Base-by-base conservation (phyloP, 2,797 vertebrate species). In the Balearica regulorum region DNA sequence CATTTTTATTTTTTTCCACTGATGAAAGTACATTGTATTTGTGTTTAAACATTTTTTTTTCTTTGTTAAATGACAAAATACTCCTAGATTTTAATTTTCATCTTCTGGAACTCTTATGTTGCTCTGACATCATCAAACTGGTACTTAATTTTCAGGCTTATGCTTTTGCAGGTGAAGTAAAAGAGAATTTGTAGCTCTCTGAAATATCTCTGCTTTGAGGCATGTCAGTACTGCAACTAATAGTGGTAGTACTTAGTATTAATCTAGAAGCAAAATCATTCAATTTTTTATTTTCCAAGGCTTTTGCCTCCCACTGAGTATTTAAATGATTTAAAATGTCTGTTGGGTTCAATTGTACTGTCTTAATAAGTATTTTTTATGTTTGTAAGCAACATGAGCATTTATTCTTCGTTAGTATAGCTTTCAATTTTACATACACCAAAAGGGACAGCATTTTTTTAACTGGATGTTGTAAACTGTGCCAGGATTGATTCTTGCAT, bases 331-430 rank as follows among this genome's bases (percentile, higher is more conserved):
- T 94, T 96, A 95, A 97, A 96, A 96, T 87, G 91, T 96, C 95
- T 92, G 72, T 93, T 97, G 96, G 93, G 89, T 95, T 97, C 92
- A 94, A 96, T 97, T 97, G 97, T 98, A 96, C 97, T 98, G 97
- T 98, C 98, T 98, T 98, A 97, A 96, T 97, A 96, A 97, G 90
- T 97, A 96, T 97, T 96, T 96, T 97, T 96, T 91, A 93, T 97
- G 93, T 89, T 96, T 93, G 82, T 90, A 90, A 97, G 94, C 88
- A 95, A 90, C 83, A 70, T 21, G 86, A 84, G 78, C 95, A 93
- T 95, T 97, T 95, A 94, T 97, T 96, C 92, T 97, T 96, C 66
- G 81, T 91, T 97, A 96, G 90, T 95, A 96, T 91, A 91, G 97
- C 94, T 96, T 98, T 97, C 97, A 93, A 97, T 97, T 98, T 95